Evolutionary conservation across 2,797 vertebrate species (phyloP).

Genomic region (Orestias chungarensis): DNA sequence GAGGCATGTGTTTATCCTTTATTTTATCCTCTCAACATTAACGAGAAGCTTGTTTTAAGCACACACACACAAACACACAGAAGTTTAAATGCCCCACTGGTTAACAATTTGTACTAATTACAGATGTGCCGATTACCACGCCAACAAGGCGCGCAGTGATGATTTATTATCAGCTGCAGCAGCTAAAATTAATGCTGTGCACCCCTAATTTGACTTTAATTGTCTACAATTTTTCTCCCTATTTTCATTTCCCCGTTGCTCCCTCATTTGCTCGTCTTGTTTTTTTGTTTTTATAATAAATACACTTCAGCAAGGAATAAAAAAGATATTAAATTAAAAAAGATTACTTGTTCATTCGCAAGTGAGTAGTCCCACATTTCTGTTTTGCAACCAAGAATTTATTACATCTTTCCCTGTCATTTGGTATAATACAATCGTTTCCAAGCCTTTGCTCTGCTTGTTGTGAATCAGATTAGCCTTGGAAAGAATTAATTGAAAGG

Average conservation of each 20-base stretch:
- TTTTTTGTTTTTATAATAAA: background rate
- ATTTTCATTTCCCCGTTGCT: constrained; percentile 14
- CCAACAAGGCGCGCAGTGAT: constrained; percentile 45
- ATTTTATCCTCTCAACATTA: constrained; percentile 28
- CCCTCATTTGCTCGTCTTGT: background rate
- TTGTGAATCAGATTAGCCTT: background rate
- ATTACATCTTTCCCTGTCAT: background rate
- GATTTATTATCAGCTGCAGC: constrained; percentile 56
- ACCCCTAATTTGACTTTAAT: constrained; percentile 57
- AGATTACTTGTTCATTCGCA: background rate
- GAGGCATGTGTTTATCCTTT: constrained; percentile 18
- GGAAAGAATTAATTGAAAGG: background rate
- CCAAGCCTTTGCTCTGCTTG: background rate
- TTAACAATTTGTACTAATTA: constrained; percentile 54
- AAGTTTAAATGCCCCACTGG: constrained; percentile 39
- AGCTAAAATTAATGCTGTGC: constrained; percentile 41
- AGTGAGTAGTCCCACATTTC: background rate
- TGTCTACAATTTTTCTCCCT: constrained; percentile 43
- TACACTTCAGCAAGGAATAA: background rate
- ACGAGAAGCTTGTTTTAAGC: constrained; percentile 21
- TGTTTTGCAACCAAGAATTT: background rate
- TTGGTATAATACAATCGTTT: background rate
- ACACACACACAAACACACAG: background rate
- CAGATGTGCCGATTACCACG: constrained; percentile 46
- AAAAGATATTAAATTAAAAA: background rate